Base-by-base conservation (phyloP, 1,140 invertebrate genomes). In the Drusus annulatus region DNA sequence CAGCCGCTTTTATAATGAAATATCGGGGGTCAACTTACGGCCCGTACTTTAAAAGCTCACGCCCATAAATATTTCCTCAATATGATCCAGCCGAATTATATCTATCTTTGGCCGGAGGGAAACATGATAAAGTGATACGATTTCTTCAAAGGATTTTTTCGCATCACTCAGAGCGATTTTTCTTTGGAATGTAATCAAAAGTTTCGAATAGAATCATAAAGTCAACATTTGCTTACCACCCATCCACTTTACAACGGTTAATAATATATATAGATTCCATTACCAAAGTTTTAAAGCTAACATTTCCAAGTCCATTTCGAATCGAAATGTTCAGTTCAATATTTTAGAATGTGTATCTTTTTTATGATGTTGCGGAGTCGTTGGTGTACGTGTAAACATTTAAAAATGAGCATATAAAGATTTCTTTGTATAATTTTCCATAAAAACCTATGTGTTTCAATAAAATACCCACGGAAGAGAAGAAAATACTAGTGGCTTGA, bases 11-110 rank as follows among this genome's bases (percentile, higher is more conserved):
- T 68, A 36, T 68, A 68, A 15, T 71, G 21, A 71, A 71, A 71
- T 71, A 71, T 71, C 25, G 68, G 50, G 50, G 68, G 36, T 71
- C 68, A 71, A 21, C 54, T 71, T 71, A 71, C 52, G 25, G 68
- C 15, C 68, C 50, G 51, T 71, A 52, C 45, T 71, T 71, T 71
- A 71, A 71, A 51, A 25, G 50, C 45, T 68, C 36, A 19, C 8
- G 68, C 45, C 50, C 17, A 71, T 71, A 71, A 71, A 71, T 25
- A 71, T 52, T 45, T 21, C 54, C 68, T 23, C 54, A 54, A 71
- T 71, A 71, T 28, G 13, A 52, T 21, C 62, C 62, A 25, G 68
- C 17, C 25, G 23, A 16, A 71, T 71, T 71, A 45, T 54, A 71
- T 71, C 54, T 71, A 71, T 71, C 68, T 71, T 52, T 21, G 10